Percentiles rank a stretch among this genome's conserved stretches.
Conservation (phyloP, 1,140 invertebrate species). For the Tyrophagus putrescentiae region DNA sequence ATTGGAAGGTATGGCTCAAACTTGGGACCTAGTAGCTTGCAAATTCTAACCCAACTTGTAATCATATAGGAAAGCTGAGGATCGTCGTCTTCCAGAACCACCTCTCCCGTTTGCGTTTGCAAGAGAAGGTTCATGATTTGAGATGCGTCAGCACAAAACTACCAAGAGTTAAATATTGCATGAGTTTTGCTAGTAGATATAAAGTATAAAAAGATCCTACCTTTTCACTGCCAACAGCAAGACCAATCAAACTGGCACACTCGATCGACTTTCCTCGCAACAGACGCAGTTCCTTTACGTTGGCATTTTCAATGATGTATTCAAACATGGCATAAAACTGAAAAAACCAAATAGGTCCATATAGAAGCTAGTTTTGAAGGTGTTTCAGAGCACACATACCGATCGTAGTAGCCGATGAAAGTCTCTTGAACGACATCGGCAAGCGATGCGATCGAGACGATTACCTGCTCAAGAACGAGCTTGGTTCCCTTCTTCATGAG, state of each 20-base stretch:
- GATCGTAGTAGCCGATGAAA: constrained; percentile 59
- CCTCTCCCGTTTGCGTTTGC: constrained; percentile 65
- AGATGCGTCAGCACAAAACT: constrained; percentile 79
- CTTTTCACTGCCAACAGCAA: constrained; percentile 90
- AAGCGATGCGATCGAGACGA: constrained; percentile 94
- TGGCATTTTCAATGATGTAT: constrained; percentile 90
- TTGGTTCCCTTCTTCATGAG: constrained; percentile 83
- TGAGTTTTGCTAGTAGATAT: constrained; percentile 4
- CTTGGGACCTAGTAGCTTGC: constrained; percentile 83
- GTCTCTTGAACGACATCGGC: constrained; percentile 97
- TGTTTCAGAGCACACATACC: constrained; percentile 29
- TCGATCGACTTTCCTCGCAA: constrained; percentile 91
- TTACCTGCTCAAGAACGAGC: constrained; percentile 89
- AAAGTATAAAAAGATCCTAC: constrained; percentile 31
- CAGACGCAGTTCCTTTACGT: constrained; percentile 65
- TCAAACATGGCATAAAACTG: constrained; percentile 88
- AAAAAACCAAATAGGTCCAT: neutral
- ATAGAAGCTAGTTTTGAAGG: constrained; percentile 36
- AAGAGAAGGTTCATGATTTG: constrained; percentile 92
- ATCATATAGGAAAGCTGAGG: constrained; percentile 87
- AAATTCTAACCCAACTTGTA: constrained; percentile 95
- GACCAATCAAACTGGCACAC: constrained; percentile 92
- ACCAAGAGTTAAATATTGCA: constrained; percentile 19
- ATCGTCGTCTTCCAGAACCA: constrained; percentile 74
- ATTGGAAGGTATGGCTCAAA: constrained; percentile 92